Evolutionary conservation across 2,113 vertebrate genomes (phyloP), one percentile per base, ranked within the genome.

Genomic region (Ictalurus punctatus): DNA sequence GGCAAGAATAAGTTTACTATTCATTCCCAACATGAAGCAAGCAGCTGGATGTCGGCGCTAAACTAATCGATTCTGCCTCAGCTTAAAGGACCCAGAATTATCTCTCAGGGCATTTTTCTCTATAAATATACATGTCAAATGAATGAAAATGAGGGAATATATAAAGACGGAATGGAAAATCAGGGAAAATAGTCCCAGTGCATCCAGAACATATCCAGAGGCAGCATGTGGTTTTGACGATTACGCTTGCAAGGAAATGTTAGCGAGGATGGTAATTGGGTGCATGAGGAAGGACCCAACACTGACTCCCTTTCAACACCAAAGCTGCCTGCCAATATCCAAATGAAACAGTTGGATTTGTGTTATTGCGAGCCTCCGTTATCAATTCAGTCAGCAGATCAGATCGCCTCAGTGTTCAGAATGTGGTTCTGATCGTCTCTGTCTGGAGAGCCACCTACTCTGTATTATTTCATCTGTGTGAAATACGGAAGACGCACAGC

Each of bases 81-180:
- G 61, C 27, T 2, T 90, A 86, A 87, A 86, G 30, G 48, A 89
- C 71, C 76, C 52, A 37, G 82, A 61, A 61, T 59, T 84, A 90
- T 90, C 85, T 88, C 84, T 90, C 63, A 13, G 16, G 86, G 74
- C 80, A 87, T 87, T 85, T 44, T 78, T 78, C 67, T 59, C 82
- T 88, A 87, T 76, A 91, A 85, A 88, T 90, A 85, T 73, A 89
- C 73, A 86, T 83, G 84, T 54, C 78, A 65, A 83, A 83, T 78
- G 30, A 83, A 83, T 88, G 48, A 44, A 54, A 73, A 74, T 4
- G 25, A 83, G 17, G 34, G 21, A 76, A 69, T 25, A 8, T 48
- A 23, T 16, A 40, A 74, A 73, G 37, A 25, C 6, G 9, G 44
- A 40, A 40, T 23, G 30, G n/a, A 40, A 25, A 48, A 48, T 76